These are phyloP conservation scores for Siniperca chuatsi DNA, from an alignment of 2,113 vertebrate species.

Conservation along the genomic window DNA sequence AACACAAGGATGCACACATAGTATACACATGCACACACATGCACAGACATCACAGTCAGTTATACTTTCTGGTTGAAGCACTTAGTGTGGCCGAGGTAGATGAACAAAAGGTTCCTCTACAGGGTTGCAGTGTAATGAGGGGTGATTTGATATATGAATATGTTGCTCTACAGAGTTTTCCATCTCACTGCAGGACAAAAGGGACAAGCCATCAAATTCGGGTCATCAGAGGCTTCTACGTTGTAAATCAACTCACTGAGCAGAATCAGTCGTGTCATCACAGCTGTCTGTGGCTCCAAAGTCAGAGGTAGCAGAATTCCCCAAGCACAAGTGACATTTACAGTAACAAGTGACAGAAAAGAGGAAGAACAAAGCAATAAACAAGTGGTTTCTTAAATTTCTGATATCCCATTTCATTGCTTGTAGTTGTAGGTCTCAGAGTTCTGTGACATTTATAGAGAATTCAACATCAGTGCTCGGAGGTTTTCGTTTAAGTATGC, in stretches of 20 bases:
- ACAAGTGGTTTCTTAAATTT: constrained; percentile 17
- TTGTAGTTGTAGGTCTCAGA: background rate
- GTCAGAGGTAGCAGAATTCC: constrained; percentile 38
- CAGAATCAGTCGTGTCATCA: constrained; percentile 81
- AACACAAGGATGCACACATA: constrained; percentile 38
- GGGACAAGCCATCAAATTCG: constrained; percentile 79
- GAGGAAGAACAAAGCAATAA: background rate
- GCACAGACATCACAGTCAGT: constrained; percentile 57
- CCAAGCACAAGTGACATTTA: constrained; percentile 45
- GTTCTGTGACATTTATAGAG: constrained; percentile 15
- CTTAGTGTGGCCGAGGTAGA: constrained; percentile 77
- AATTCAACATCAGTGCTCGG: constrained; percentile 27
- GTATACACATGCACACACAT: constrained; percentile 49
- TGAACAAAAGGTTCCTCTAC: constrained; percentile 87
- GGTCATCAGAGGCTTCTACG: constrained; percentile 82
- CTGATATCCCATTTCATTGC: background rate
- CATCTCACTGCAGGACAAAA: constrained; percentile 85
- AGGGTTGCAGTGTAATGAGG: constrained; percentile 85
- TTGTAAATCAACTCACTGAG: constrained; percentile 78
- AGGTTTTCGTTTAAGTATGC: constrained; percentile 46
- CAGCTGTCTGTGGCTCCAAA: constrained; percentile 60
- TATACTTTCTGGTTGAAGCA: constrained; percentile 77
- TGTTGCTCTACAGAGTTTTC: constrained; percentile 82
- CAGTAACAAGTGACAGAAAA: background rate
- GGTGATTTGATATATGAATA: constrained; percentile 83